A percentile compares a stretch with the other conserved stretches of the same genome.
Evolutionary conservation across 2,113 vertebrate genomes (phyloP).

Genomic region (Eulemur macaco): DNA sequence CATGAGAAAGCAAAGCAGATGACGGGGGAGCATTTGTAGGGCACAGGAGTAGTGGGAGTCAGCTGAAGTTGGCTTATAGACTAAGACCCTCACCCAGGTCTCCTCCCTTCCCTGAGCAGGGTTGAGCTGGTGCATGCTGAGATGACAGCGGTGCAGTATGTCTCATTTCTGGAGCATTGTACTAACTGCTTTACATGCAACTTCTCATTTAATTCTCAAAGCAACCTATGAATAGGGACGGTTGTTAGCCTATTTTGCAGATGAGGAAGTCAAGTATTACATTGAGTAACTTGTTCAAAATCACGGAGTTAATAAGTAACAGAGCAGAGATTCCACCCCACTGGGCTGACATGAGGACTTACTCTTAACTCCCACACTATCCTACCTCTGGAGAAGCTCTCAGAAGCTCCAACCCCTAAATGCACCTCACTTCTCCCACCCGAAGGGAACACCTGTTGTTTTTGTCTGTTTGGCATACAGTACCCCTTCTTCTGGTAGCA

Average conservation of each 20-base stretch:
- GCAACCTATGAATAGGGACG: neutral
- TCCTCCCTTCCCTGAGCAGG: neutral
- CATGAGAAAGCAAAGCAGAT: neutral
- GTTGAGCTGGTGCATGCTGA: neutral
- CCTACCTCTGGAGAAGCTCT: neutral
- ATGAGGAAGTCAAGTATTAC: conserved; percentile 1
- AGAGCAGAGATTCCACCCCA: neutral
- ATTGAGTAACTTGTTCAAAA: conserved; percentile 17
- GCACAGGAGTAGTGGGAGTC: neutral
- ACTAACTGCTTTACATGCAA: neutral
- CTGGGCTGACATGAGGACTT: neutral
- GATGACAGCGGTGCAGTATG: neutral
- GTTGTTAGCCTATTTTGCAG: neutral
- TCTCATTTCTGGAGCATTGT: neutral
- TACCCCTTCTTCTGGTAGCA: neutral
- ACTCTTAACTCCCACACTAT: neutral
- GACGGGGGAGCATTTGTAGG: neutral
- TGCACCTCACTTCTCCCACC: too few species aligned
- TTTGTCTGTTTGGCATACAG: neutral
- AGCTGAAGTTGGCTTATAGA: neutral
- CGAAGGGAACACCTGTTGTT: neutral
- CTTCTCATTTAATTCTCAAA: neutral
- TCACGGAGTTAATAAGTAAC: conserved; percentile 55
- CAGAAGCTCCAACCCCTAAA: neutral
- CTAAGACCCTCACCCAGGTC: neutral